phyloP scores from a whole-genome alignment of 2,113 vertebrate species.

The Tympanuchus pallidicinctus region DNA sequence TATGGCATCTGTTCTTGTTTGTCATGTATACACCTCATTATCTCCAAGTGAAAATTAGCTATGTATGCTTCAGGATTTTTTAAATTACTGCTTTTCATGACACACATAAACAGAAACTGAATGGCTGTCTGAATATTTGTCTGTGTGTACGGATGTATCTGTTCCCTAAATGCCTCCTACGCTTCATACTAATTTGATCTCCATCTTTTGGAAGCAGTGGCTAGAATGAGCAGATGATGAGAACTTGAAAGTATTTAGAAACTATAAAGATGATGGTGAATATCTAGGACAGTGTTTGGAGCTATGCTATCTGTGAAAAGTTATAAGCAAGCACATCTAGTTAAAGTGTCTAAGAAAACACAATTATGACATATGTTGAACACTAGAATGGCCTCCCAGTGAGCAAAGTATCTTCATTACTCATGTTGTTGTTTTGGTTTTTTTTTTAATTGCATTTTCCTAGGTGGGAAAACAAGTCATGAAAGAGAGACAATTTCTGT shows the following conservation, averaged over 20 bases:
- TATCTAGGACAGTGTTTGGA: neutral
- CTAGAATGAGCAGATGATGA: neutral
- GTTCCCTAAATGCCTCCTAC: neutral
- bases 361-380: neutral
- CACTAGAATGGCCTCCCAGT: neutral
- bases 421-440: neutral
- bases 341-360: neutral
- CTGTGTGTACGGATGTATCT: neutral
- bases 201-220: neutral
- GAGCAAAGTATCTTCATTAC: neutral
- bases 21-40: neutral
- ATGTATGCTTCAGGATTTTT: neutral
- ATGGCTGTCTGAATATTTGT: neutral
- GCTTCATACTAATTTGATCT: neutral
- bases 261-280: neutral
- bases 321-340: neutral
- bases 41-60: neutral
- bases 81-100: neutral
- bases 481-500: neutral
- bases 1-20: neutral
- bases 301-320: neutral
- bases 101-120: neutral
- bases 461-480: neutral
- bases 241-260: slow-evolving; percentile 13
- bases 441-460: neutral